Percentiles rank a stretch among this genome's conserved stretches.
Conservation (phyloP, 2,888 invertebrate species). For the Cryptophagus acutangulus region DNA sequence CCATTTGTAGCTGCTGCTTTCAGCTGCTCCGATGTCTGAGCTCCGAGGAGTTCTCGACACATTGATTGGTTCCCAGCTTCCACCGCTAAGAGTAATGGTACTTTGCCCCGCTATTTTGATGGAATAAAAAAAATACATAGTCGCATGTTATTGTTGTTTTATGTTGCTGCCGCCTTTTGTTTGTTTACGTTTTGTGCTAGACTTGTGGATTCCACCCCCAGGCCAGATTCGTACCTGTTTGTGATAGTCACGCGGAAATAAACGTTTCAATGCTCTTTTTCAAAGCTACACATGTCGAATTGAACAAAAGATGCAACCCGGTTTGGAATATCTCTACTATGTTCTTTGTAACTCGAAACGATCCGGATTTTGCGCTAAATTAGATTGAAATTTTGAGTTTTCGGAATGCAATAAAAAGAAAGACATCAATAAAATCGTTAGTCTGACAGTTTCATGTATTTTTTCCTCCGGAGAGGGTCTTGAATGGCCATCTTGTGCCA, state of each 20-base stretch:
- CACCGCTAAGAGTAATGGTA: constrained; percentile 88
- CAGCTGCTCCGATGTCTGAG: constrained; percentile 83
- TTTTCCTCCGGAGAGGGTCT: constrained; percentile 17
- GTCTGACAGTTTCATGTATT: constrained; percentile 18
- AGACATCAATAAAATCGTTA: constrained; percentile 29
- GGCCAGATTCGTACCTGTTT: background rate
- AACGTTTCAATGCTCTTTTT: too few relatives aligned
- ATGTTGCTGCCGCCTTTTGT: too few relatives aligned
- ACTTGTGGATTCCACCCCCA: too few relatives aligned
- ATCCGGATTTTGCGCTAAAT: background rate
- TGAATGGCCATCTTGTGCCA: constrained; percentile 28
- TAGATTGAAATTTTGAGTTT: background rate
- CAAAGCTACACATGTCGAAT: background rate
- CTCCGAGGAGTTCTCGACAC: constrained; percentile 85
- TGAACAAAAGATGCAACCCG: too few relatives aligned
- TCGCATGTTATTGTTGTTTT: background rate
- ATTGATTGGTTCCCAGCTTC: constrained; percentile 94
- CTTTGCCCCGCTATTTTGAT: constrained; percentile 72
- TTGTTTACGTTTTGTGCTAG: constrained; percentile 6
- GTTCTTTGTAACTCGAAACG: too few relatives aligned
- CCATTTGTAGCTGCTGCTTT: constrained; percentile 79
- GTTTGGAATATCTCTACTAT: too few relatives aligned
- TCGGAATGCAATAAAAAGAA: background rate
- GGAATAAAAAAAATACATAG: constrained; percentile 43
- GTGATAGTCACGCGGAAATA: too few relatives aligned